Base-by-base conservation (phyloP, 2,888 invertebrate species). In the Ommatoiulus sabulosus region DNA sequence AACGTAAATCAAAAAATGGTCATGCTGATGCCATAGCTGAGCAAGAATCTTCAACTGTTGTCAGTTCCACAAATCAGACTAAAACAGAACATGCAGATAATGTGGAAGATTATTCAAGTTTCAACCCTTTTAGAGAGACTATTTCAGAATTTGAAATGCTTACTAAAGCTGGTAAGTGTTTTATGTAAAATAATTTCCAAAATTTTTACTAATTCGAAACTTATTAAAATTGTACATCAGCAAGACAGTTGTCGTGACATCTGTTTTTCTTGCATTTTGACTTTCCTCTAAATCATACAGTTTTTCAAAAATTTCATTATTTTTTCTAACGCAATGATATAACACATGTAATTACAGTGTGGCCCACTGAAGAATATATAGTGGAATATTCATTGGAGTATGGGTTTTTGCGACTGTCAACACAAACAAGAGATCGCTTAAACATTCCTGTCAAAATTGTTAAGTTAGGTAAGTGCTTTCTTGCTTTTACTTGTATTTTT, bases 381-480 rank as follows among this genome's bases (percentile, higher is more conserved):
- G 96, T 99, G 2, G 99, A 99, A 93, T 99, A 99, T 94, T 97
- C 99, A 0, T 93, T 99, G 90, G 98, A 99, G 93, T 99, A 99
- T 93, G 99, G 99, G 0, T 97, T 99, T 92, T 94, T 99, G 48
- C 95, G 99, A 0, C 93, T 99, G 6, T 97, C 97, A 3, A 96
- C 97, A 0, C 95, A 95, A 87, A 97, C 98, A 0, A 94, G 99
- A 8, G 95, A 96, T 89, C 95, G 96, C 80, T 94, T 99, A 46
- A 97, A 97, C 92, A 98, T 99, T 90, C 97, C 98, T 0, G 98
- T 99, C 15, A 92, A 93, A 92, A 91, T 93, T 84, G 93, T 94
- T 7, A 92, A 93, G 80, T 91, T 94, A 88, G 93, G 93, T 93
- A 89, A 91, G 91, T 90, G 35, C 20, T 6, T 7, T 85, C 1